Evolutionary conservation across 2,888 invertebrate species (phyloP).

Genomic region (Caradrina clavipalpis): DNA sequence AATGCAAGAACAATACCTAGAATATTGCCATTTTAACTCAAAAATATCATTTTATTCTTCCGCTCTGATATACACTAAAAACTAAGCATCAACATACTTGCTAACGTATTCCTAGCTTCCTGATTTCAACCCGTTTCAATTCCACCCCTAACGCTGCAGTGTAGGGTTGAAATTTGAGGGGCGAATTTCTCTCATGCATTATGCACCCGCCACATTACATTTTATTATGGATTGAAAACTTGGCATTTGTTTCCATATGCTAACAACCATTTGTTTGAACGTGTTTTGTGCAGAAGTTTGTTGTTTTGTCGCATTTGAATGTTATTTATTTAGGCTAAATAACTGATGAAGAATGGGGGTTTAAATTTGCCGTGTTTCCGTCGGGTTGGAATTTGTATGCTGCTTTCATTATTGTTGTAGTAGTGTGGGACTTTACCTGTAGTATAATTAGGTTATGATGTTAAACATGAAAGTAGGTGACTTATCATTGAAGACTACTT

Average conservation of each 20-base stretch:
- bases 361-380: slow-evolving; percentile 5
- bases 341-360: slow-evolving; percentile 24
- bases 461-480: too few species aligned
- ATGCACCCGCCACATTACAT: slow-evolving; percentile 50
- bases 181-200: slow-evolving; percentile 36
- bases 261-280: slow-evolving; percentile 46
- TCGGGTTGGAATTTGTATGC: neutral
- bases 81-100: slow-evolving; percentile 49
- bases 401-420: neutral
- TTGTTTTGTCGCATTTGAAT: slow-evolving; percentile 30
- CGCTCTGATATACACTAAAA: slow-evolving; percentile 46
- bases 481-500: too few species aligned
- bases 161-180: slow-evolving; percentile 18
- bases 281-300: slow-evolving; percentile 32
- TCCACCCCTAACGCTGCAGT: slow-evolving; percentile 29
- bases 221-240: slow-evolving; percentile 59
- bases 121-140: slow-evolving; percentile 2
- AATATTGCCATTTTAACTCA: slow-evolving; percentile 31
- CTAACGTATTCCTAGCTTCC: slow-evolving; percentile 42
- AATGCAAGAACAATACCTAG: slow-evolving; percentile 15
- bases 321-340: slow-evolving; percentile 42
- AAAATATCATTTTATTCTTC: slow-evolving; percentile 50
- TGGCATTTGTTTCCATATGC: slow-evolving; percentile 53
- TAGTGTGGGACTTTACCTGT: neutral
- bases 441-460: too few species aligned